Base-by-base conservation (phyloP, 2,888 invertebrate species). In the Drosophila hamatofila region DNA sequence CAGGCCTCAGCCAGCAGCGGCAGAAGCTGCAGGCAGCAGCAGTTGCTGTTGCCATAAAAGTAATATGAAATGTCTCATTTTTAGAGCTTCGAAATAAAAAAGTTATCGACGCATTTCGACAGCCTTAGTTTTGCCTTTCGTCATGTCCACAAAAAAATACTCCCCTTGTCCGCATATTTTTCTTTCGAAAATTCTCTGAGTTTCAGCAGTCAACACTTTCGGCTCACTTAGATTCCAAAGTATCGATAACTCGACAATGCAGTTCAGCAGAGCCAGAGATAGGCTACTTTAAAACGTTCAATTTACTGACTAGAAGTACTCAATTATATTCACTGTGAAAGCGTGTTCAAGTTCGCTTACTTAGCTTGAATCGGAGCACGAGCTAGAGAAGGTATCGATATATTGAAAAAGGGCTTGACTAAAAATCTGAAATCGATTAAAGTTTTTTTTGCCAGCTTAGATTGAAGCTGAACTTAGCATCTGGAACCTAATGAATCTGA, bases 31-130 rank as follows among this genome's bases (percentile, higher is more conserved):
- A 39, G 37, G 60, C 35, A 69, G 64, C 80, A 74, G 83, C 86
- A 87, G 90, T 87, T 87, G 86, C 87, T 86, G 41, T 72, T 58
- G 83, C 77, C 90, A 81, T 87, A 90, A 87, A 90, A 88, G 90
- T 87, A 90, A 87, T 87, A 87, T 79, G 87, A 87, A 87, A 87
- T 87, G 86, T 87, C 86, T 87, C 90, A 87, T 87, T 87, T 87
- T 87, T 87, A 87, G 90, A 90, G 86, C 86, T 86, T 86, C 83
- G 87, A 87, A 88, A 90, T 88, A 85, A 86, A 86, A 87, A 87
- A 87, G 90, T 87, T 87, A 87, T 87, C 90, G 86, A 77, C 88
- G 68, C 77, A 90, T 90, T 87, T 80, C 75, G 81, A 58, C 57
- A 67, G 76, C 55, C 72, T 65, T 65, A 35, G 52, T 35, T 52